Evolutionary conservation across 2,888 invertebrate species (phyloP), one percentile per base, ranked within the genome.

Genomic region (Entomobrya proxima): DNA sequence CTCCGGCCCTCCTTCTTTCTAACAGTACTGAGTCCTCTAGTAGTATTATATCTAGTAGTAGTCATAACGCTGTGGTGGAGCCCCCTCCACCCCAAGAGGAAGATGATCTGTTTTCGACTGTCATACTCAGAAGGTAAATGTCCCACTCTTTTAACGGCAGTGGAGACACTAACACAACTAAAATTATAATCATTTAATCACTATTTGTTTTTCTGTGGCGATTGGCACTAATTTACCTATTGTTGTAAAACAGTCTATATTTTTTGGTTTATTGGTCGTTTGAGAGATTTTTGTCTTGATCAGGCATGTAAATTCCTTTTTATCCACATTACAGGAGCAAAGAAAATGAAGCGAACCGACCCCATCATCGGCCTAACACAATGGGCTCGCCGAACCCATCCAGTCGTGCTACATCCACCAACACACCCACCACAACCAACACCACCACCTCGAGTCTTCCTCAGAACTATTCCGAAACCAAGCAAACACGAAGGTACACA

Each of bases 301-400:
- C 15, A 47, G n/a, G 32, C 67, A 67, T 55, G 35, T 61, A 32
- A 61, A 64, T 55, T 50, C 58, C 69, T 69, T 52, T 27, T 37
- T 44, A 27, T 44, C 24, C 61, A n/a, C 61, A 4, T 77, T 61
- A 58, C 76, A 85, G 85, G 74, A 74, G 24, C 79, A 85, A 64
- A 74, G 78, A 79, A n/a, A 61, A 30, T 58, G 85, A 84, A 5
- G 35, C 58, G 69, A 77, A 72, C 61, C 55, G 84, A 24, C 35
- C 76, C 52, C 76, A 55, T 72, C 72, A 74, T 74, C 83, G 83
- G 55, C 83, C 75, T 75, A 76, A 67, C 67, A 67, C 84, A 15
- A 11, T 83, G 67, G 83, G 83, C 67, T 84, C 84, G 72, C 84
- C 84, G 47, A 84, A 87, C 83, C 72, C 69, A 87, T 83, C 86